phyloP scores from a whole-genome alignment of 2,113 vertebrate species.

The Rhineura floridana region DNA sequence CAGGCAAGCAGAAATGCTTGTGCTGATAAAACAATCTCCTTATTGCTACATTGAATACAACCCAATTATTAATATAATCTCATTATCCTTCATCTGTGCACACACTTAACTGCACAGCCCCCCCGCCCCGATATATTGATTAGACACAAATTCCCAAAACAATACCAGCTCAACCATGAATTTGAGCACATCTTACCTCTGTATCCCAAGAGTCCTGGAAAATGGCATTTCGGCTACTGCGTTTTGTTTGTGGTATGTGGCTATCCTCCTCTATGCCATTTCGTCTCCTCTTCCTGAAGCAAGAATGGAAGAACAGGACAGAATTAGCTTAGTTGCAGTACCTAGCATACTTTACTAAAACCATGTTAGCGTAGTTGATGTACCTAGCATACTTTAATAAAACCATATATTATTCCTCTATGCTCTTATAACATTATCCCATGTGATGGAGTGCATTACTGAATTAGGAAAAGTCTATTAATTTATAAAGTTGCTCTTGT shows the following conservation, averaged over 20 bases:
- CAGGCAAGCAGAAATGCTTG: too few species aligned
- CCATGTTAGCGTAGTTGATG: too few species aligned
- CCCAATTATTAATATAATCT: too few species aligned
- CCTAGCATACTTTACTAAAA: neutral
- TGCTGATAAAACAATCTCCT: too few species aligned
- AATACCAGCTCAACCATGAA: neutral
- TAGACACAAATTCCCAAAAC: fast-evolving
- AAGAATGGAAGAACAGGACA: neutral
- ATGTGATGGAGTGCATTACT: neutral
- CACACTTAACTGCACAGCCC: too few species aligned
- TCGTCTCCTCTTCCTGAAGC: constrained; percentile 88
- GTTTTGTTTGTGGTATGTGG: constrained; percentile 87
- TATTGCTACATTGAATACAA: too few species aligned
- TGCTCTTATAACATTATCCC: neutral
- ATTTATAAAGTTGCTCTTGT: neutral
- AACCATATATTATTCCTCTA: fast-evolving
- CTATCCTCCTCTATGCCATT: constrained; percentile 84
- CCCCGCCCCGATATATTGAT: fast-evolving
- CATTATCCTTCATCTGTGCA: too few species aligned
- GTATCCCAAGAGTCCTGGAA: constrained; percentile 93
- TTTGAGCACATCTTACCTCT: constrained; percentile 80
- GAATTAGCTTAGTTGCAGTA: neutral
- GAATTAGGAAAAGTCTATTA: fast-evolving
- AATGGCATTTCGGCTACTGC: constrained; percentile 79
- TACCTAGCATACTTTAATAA: too few species aligned